Percentiles rank a stretch among this genome's conserved stretches.
Evolutionary conservation across 2,888 invertebrate species (phyloP).

Genomic region (Odontocolon sp.): DNA sequence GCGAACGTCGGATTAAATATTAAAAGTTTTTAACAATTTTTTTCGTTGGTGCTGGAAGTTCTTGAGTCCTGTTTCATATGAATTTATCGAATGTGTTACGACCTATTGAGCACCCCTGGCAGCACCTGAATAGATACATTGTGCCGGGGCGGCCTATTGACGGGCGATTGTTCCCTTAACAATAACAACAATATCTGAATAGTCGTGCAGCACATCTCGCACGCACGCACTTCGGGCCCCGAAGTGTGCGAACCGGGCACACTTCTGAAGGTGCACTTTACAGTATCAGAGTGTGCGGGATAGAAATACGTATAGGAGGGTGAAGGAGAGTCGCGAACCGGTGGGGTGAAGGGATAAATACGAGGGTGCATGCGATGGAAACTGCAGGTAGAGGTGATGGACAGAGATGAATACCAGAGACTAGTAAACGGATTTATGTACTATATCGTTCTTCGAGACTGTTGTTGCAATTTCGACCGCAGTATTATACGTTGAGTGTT

Average conservation of each 20-base stretch:
- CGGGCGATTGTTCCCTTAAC: conserved; percentile 80
- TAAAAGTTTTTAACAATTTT: no score
- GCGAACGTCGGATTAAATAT: no score
- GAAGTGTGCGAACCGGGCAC: conserved; percentile 25
- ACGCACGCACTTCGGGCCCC: conserved; percentile 67
- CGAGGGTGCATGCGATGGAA: conserved; percentile 19
- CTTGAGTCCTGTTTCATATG: no score
- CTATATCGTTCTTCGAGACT: background rate
- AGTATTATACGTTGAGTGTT: background rate
- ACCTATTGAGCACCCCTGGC: conserved; percentile 79
- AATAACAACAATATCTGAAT: conserved; percentile 81
- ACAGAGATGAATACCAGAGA: conserved; percentile 58
- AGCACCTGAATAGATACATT: conserved; percentile 81
- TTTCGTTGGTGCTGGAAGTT: no score
- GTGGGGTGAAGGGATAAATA: conserved; percentile 58
- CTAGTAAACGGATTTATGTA: conserved; percentile 41
- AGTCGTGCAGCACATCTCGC: conserved; percentile 77
- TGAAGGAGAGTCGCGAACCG: conserved; percentile 37
- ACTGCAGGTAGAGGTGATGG: conserved; percentile 25
- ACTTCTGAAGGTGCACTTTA: conserved; percentile 42
- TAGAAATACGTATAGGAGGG: conserved; percentile 30
- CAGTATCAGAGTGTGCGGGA: conserved; percentile 11
- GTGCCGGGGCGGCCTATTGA: conserved; percentile 80
- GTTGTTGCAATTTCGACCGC: conserved; percentile 2
- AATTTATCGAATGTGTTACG: conserved; percentile 50